Evolutionary conservation across 1,140 invertebrate species (phyloP), one percentile per base, ranked within the genome.

Genomic region (Macrocentrus cingulum): DNA sequence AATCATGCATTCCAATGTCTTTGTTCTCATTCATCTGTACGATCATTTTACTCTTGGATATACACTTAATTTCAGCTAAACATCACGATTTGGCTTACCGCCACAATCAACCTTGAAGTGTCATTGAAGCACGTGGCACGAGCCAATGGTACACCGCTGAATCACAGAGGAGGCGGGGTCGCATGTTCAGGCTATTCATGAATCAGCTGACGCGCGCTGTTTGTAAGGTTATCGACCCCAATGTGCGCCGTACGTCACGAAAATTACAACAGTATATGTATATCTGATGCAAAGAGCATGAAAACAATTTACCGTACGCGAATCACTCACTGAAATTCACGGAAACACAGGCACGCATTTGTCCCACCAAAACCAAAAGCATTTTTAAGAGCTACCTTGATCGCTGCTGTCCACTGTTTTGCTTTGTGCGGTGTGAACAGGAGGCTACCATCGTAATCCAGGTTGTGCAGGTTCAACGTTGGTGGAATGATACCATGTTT

Each of bases 301-400:
- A 4, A 29, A 29, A 29, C 25, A 5, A 29, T 29, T 29, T 60
- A 60, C 62, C 61, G n/a, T n/a, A 66, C 66, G 1, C 6, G n/a
- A 41, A 41, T 36, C 42, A 64, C 25, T 11, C 25, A 39, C 57
- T 16, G n/a, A 37, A 58, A 84, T 60, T 84, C 70, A 7, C 77
- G 79, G 55, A 93, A 84, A 80, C 93, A 95, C 8, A 99, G 77
- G 62, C 88, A 89, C 25, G 94, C 94, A 84, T 99, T 99, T 15
- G 96, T 98, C 25, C 97, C 97, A 52, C 97, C 97, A 86, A 99
- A 99, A 3, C 97, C 97, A 85, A 99, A 99, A 9, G 96, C 95
- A 81, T 99, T 99, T 79, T 95, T 97, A 39, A 99, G 75, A n/a
- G 94, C 94, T 63, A 95, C 81, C 70, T 72, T 74, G 1, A 63